Conservation (phyloP, 2,888 invertebrate species). For the Mayetiola destructor region DNA sequence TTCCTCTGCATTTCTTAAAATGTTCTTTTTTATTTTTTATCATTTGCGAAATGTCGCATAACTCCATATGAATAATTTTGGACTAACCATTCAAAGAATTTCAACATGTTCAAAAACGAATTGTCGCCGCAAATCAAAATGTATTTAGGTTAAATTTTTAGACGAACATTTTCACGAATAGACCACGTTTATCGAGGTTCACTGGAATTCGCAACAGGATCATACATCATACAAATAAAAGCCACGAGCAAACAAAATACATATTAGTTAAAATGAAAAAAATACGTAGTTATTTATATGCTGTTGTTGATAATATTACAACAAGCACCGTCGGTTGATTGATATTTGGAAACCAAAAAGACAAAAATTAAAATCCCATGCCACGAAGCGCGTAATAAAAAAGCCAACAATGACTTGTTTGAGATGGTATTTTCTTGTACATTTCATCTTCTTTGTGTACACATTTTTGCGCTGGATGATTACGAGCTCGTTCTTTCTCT, state of each 20-base stretch:
- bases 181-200: no score
- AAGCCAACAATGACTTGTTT: not conserved
- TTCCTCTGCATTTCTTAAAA: not conserved
- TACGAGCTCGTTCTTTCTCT: not conserved
- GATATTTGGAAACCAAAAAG: conserved; percentile 5
- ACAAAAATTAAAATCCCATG: conserved; percentile 10
- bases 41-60: not conserved
- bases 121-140: conserved; percentile 6
- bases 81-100: not conserved
- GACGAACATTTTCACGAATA: not conserved
- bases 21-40: not conserved
- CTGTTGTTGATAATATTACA: not conserved
- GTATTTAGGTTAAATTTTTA: conserved; percentile 11
- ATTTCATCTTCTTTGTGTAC: not conserved
- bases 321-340: not conserved
- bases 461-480: not conserved
- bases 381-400: not conserved
- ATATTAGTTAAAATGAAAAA: no score
- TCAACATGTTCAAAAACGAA: not conserved
- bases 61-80: not conserved
- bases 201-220: no score
- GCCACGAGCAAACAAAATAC: no score
- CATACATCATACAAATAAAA: no score
- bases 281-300: conserved; percentile 9
- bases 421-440: conserved; percentile 1